Percentiles rank a stretch among this genome's conserved stretches.
phyloP scores from a whole-genome alignment of 2,797 vertebrate genomes.

The Enoplosus armatus region DNA sequence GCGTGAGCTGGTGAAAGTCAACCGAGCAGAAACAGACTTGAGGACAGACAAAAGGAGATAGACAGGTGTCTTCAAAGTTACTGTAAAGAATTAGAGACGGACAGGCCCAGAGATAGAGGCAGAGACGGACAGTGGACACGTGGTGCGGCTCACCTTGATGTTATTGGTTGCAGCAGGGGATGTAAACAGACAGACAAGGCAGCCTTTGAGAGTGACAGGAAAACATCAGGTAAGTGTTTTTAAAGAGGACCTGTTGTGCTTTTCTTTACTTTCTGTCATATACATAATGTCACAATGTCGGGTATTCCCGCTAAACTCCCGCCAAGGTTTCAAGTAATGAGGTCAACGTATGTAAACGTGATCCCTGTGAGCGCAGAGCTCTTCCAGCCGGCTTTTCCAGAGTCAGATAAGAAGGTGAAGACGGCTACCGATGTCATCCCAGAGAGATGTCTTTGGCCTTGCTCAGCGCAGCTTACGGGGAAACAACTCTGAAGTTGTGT shows the following conservation, averaged over 20 bases:
- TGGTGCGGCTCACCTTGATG: neutral
- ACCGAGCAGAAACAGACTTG: conserved; percentile 15
- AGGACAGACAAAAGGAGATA: conserved; percentile 4
- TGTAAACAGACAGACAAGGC: conserved; percentile 35
- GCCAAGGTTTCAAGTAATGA: no score
- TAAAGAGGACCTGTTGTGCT: no score
- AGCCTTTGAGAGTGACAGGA: conserved; percentile 21
- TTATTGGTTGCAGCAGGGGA: conserved; percentile 14
- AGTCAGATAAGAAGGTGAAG: no score
- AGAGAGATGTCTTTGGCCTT: neutral
- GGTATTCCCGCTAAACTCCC: no score
- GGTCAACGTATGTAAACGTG: no score
- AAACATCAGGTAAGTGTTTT: conserved; percentile 52
- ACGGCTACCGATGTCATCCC: no score
- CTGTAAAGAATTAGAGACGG: conserved; percentile 10
- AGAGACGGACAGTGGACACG: conserved; percentile 8
- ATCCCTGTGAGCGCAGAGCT: no score
- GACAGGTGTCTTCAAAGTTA: neutral
- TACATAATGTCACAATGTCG: no score
- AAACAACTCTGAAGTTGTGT: no score
- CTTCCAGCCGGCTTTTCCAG: no score
- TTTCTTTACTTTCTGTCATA: no score
- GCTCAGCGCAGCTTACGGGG: no score
- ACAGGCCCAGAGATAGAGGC: neutral
- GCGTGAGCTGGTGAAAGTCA: conserved; percentile 22